Evolutionary conservation across 2,113 vertebrate genomes (phyloP).

Genomic region (Psammodynastes pulverulentus): DNA sequence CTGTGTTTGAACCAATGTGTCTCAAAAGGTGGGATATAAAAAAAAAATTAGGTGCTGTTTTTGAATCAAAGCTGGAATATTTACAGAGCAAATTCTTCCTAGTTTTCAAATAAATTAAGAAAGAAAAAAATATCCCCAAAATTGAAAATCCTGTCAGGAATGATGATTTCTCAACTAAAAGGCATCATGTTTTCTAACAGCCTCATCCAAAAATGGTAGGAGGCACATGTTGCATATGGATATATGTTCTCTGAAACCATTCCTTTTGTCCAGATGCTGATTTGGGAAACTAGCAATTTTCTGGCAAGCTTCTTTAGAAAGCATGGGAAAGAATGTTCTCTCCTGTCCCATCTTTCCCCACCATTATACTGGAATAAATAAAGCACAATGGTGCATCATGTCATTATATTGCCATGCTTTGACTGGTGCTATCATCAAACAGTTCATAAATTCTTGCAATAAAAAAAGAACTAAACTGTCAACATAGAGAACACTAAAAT

Average conservation of each 20-base stretch:
- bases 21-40: not conserved
- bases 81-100: not conserved
- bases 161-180: not conserved
- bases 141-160: not conserved
- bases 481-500: slow-evolving; percentile 35
- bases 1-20: not conserved
- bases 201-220: not conserved
- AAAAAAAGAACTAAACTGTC: slow-evolving; percentile 37
- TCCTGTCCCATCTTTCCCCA: slow-evolving; percentile 37
- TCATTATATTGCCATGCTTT: slow-evolving; percentile 54
- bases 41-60: not conserved
- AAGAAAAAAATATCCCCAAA: not conserved
- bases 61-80: not conserved
- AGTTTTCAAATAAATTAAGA: not conserved
- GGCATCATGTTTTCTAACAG: not conserved
- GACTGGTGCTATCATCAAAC: slow-evolving; percentile 42
- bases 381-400: not conserved
- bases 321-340: slow-evolving; percentile 34
- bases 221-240: not conserved
- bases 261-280: not conserved
- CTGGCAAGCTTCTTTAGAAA: slow-evolving; percentile 22
- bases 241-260: not conserved
- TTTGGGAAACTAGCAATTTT: not conserved
- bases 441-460: slow-evolving; percentile 59
- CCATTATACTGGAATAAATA: slow-evolving; percentile 35